These are phyloP conservation scores for Coptotermes formosanus DNA, from an alignment of 1,140 invertebrate species.

Conservation along the genomic window DNA sequence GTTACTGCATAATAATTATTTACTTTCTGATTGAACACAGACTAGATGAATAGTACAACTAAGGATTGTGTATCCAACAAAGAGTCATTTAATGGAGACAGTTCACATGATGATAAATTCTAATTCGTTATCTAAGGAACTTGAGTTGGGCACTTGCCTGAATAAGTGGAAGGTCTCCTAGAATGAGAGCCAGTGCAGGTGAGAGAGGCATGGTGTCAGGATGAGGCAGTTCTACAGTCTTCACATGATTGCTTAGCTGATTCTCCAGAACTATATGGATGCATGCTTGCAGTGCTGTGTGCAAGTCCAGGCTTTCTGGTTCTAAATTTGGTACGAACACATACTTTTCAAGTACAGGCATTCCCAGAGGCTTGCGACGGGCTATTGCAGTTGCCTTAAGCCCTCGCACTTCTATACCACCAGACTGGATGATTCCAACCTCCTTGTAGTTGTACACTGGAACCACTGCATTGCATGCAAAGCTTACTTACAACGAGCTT, in stretches of 20 bases:
- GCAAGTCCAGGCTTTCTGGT: not conserved
- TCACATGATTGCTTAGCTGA: constrained; percentile 63
- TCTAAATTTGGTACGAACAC: constrained; percentile 53
- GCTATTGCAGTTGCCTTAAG: constrained; percentile 58
- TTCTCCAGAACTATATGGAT: constrained; percentile 81
- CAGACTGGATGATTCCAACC: constrained; percentile 46
- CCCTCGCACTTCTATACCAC: constrained; percentile 58
- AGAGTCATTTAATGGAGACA: no score
- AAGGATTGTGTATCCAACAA: no score
- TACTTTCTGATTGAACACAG: no score
- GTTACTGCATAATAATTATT: no score
- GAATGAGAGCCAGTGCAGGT: constrained; percentile 42
- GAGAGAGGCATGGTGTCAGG: constrained; percentile 49
- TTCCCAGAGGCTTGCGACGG: constrained; percentile 36
- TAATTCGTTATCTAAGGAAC: no score
- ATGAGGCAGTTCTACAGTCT: constrained; percentile 61
- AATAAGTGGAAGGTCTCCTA: constrained; percentile 50
- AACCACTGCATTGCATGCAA: constrained; percentile 44
- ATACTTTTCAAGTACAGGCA: constrained; percentile 42
- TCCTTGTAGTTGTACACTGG: constrained; percentile 18
- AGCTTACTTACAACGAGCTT: not conserved
- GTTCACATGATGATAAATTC: no score
- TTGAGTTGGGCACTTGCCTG: constrained; percentile 37
- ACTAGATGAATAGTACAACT: no score
- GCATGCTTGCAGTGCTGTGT: constrained; percentile 49